Base-by-base conservation (phyloP, 2,888 invertebrate genomes). In the Epinotia demarniana region DNA sequence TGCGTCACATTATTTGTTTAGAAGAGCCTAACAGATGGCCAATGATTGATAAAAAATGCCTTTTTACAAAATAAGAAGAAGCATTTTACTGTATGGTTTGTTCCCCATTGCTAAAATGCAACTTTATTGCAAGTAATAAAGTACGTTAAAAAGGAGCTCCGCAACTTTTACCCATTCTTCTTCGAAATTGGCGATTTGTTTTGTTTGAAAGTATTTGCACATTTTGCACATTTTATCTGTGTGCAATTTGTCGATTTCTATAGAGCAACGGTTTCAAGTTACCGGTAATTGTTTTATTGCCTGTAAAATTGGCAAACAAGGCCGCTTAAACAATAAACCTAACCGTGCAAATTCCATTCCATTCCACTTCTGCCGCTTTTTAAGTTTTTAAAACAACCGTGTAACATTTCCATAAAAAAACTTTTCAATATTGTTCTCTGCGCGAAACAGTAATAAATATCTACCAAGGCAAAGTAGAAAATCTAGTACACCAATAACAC, bases 181-280 rank as follows among this genome's bases (percentile, higher is more conserved):
- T 62, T 13, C 6, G 39, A 58, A 58, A 64, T 66, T 72, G 12
- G 23, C 49, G 23, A 71, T 55, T 69, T 61, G 61, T 55, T 66
- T 64, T 71, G 49, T 55, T 75, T 62, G 43, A 72, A 61, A 75
- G 39, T 46, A 58, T 62, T 64, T 72, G 75, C 75, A 75, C 73
- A 69, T 18, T 72, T 71, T 66, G 43, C 61, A 66, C 23, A 61
- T 67, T 53, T 75, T 67, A 64, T 64, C 12, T 27, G 33, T 66
- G 64, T 71, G 64, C 70, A 70, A 55, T 70, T 43, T 66, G 43
- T 18, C 66, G 55, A 55, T 43, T 71, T 66, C 23, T 43, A 67
- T 53, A 71, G 19, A n/a, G n/a, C n/a, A 73, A 64, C 62, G 57
- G 70, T 39, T 61, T 6, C n/a, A 4, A 23, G 43, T 69, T 63